Conservation (phyloP, 2,113 vertebrate genomes). For the Misgurnus mizolepis region DNA sequence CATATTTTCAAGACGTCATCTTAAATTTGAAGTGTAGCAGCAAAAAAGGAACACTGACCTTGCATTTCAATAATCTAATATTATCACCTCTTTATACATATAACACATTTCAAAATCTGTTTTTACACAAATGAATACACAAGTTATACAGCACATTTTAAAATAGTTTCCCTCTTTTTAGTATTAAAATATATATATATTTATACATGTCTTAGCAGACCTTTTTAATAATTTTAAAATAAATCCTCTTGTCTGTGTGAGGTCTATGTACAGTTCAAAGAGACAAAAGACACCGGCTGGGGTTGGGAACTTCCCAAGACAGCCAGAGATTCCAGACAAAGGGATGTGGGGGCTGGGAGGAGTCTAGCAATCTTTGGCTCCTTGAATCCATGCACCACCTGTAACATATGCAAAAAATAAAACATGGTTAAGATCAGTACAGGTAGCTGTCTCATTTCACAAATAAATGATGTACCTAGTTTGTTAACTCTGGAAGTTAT, state of each 20-base stretch:
- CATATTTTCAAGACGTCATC: slow-evolving; percentile 77
- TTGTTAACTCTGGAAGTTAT: no score
- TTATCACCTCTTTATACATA: slow-evolving; percentile 73
- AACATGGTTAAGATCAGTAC: slow-evolving; percentile 32
- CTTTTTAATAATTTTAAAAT: slow-evolving; percentile 71
- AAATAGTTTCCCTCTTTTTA: slow-evolving; percentile 82
- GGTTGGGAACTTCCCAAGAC: slow-evolving; percentile 55
- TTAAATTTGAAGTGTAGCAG: slow-evolving; percentile 80
- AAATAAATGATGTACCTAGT: no score
- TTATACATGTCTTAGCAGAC: slow-evolving; percentile 77
- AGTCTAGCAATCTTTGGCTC: slow-evolving; percentile 76
- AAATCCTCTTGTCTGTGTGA: slow-evolving; percentile 72
- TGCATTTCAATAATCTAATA: slow-evolving; percentile 78
- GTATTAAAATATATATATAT: slow-evolving; percentile 85
- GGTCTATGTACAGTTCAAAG: slow-evolving; percentile 73
- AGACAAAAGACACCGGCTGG: slow-evolving; percentile 57
- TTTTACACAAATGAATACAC: slow-evolving; percentile 79
- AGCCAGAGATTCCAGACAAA: slow-evolving; percentile 59
- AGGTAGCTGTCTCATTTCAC: background rate
- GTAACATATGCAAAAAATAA: slow-evolving; percentile 45
- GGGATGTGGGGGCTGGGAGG: slow-evolving; percentile 43
- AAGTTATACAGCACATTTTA: slow-evolving; percentile 84
- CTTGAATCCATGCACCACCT: slow-evolving; percentile 74
- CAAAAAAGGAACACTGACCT: slow-evolving; percentile 79
- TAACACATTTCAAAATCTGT: slow-evolving; percentile 76